Percentiles rank a stretch among this genome's conserved stretches.
Evolutionary conservation across 2,113 vertebrate genomes (phyloP).

Genomic region (Spea multiplicata): DNA sequence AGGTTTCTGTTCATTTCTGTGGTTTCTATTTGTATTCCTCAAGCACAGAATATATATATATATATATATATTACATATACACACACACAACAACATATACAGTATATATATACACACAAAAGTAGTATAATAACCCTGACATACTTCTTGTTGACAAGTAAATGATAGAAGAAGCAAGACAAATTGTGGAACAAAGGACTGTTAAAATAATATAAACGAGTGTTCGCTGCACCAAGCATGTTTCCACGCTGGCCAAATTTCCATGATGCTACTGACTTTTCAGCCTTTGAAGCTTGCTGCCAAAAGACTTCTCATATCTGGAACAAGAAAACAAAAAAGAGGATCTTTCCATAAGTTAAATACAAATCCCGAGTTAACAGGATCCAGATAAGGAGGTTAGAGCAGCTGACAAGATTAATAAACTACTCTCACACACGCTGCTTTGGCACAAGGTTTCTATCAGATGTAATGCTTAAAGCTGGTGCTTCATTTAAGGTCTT

Average conservation of each 20-base stretch:
- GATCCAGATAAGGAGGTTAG: slow-evolving; percentile 72
- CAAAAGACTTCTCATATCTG: slow-evolving; percentile 69
- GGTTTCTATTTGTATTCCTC: neutral
- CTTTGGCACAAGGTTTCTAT: slow-evolving; percentile 59
- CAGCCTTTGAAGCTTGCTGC: slow-evolving; percentile 72
- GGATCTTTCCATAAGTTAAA: slow-evolving; percentile 72
- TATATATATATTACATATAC: no score
- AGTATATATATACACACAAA: no score
- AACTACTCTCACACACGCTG: slow-evolving; percentile 54
- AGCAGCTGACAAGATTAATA: slow-evolving; percentile 78
- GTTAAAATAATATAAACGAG: slow-evolving; percentile 70
- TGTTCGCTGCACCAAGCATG: slow-evolving; percentile 63
- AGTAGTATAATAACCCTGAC: slow-evolving; percentile 39
- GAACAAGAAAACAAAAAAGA: slow-evolving; percentile 65
- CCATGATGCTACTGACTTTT: slow-evolving; percentile 84
- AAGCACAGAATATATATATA: no score
- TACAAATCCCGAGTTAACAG: slow-evolving; percentile 72
- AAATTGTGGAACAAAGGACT: slow-evolving; percentile 60
- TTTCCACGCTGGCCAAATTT: slow-evolving; percentile 79
- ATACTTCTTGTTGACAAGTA: slow-evolving; percentile 51
- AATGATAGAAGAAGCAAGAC: slow-evolving; percentile 49
- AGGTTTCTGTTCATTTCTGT: no score
- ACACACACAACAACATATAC: no score
- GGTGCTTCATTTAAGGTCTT: slow-evolving; percentile 57
- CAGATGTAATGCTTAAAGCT: slow-evolving; percentile 56